A percentile compares a stretch with the other conserved stretches of the same genome.
Evolutionary conservation across 2,888 invertebrate genomes (phyloP).

Genomic region (Conistra vaccinii): DNA sequence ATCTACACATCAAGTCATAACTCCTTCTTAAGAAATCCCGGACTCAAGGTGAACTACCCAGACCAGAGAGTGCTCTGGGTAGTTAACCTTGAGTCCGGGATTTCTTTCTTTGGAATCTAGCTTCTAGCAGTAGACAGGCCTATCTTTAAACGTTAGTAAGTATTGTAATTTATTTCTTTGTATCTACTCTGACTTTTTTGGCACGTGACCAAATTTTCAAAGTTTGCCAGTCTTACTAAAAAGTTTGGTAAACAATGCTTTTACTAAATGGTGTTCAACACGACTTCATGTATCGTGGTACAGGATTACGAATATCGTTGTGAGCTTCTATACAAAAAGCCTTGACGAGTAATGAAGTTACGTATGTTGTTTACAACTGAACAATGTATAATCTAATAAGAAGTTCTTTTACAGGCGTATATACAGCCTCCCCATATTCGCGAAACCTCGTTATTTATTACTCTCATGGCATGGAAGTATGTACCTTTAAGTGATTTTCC

Average conservation of each 20-base stretch:
- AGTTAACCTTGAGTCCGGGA: no score
- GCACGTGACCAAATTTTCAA: not conserved
- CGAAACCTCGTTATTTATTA: slow-evolving; percentile 7
- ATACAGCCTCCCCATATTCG: not conserved
- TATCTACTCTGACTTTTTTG: not conserved
- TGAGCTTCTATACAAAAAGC: not conserved
- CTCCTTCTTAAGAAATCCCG: slow-evolving; percentile 1
- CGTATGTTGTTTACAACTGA: not conserved
- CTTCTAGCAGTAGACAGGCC: not conserved
- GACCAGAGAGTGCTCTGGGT: no score
- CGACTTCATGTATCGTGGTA: not conserved
- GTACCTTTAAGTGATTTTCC: not conserved
- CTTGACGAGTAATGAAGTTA: slow-evolving; percentile 8
- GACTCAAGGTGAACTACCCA: not conserved
- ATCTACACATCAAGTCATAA: slow-evolving; percentile 5
- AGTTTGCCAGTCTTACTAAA: not conserved
- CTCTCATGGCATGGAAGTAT: not conserved
- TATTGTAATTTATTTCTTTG: slow-evolving; percentile 7
- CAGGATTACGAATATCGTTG: not conserved
- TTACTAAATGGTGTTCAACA: not conserved
- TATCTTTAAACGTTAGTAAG: not conserved
- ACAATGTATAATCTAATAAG: not conserved
- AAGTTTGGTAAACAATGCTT: not conserved
- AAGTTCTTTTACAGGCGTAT: not conserved
- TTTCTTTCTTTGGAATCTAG: slow-evolving; percentile 23